These are phyloP conservation scores for Anaspis maculata DNA, from an alignment of 2,888 invertebrate genomes.

Conservation along the genomic window DNA sequence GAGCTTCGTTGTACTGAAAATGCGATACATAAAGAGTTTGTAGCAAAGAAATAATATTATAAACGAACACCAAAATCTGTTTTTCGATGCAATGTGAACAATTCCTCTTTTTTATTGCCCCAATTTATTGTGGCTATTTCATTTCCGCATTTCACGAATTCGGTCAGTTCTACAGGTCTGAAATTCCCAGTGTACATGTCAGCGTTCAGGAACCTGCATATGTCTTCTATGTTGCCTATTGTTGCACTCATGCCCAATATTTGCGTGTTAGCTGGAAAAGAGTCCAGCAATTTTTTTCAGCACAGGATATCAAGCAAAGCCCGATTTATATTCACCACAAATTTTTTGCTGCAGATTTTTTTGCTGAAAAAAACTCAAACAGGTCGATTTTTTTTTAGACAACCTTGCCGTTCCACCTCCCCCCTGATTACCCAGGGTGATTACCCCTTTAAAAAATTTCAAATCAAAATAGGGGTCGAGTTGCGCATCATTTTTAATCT, in stretches of 20 bases:
- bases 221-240: conserved; percentile 78
- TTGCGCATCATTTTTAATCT: too few species aligned
- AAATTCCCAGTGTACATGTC: conserved; percentile 78
- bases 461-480: too few species aligned
- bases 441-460: too few species aligned
- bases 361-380: too few species aligned
- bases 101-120: conserved; percentile 43
- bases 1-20: conserved; percentile 54
- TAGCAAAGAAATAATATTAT: background rate
- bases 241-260: conserved; percentile 97
- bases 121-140: conserved; percentile 47
- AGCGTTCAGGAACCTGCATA: conserved; percentile 73
- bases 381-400: too few species aligned
- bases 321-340: too few species aligned
- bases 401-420: too few species aligned
- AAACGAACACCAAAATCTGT: conserved; percentile 9
- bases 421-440: too few species aligned
- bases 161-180: conserved; percentile 78
- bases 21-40: conserved; percentile 7
- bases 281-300: conserved; percentile 6
- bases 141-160: conserved; percentile 71
- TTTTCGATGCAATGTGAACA: conserved; percentile 45
- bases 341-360: too few species aligned
- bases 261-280: conserved; percentile 56
- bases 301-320: background rate